A percentile compares a stretch with the other conserved stretches of the same genome.
phyloP scores from a whole-genome alignment of 2,113 vertebrate species.

The Pholis gunnellus region DNA sequence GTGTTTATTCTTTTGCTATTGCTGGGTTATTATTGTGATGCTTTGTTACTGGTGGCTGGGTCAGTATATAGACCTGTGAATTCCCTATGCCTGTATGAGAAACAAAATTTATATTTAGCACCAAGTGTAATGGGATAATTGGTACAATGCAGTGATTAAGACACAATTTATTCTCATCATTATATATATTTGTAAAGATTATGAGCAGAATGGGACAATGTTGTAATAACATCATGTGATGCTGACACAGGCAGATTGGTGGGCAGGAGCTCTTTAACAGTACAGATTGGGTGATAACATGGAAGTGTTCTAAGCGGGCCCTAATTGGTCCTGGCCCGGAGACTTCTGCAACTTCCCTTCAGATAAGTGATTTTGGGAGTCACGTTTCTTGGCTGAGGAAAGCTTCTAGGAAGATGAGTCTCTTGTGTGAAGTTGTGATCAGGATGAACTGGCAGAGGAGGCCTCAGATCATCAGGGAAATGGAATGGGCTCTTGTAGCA shows the following conservation, averaged over 20 bases:
- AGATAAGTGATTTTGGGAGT: slow-evolving; percentile 59
- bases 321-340: slow-evolving; percentile 57
- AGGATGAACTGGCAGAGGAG: slow-evolving; percentile 26
- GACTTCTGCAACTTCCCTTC: slow-evolving; percentile 51
- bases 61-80: slow-evolving; percentile 15
- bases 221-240: background rate
- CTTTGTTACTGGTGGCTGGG: background rate
- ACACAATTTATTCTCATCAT: no score
- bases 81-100: background rate
- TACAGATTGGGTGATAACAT: slow-evolving; percentile 77
- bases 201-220: background rate
- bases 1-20: slow-evolving; percentile 8
- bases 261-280: slow-evolving; percentile 66
- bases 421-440: slow-evolving; percentile 61
- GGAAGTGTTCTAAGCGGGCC: slow-evolving; percentile 49
- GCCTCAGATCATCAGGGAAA: slow-evolving; percentile 18
- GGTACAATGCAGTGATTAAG: background rate
- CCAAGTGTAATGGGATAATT: background rate
- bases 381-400: slow-evolving; percentile 61
- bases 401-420: slow-evolving; percentile 45
- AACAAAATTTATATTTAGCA: background rate
- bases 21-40: slow-evolving; percentile 12
- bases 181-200: no score
- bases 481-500: background rate
- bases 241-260: slow-evolving; percentile 70